Percentiles rank a stretch among this genome's conserved stretches.
phyloP scores from a whole-genome alignment of 2,113 vertebrate genomes.

The Xiphophorus hellerii region DNA sequence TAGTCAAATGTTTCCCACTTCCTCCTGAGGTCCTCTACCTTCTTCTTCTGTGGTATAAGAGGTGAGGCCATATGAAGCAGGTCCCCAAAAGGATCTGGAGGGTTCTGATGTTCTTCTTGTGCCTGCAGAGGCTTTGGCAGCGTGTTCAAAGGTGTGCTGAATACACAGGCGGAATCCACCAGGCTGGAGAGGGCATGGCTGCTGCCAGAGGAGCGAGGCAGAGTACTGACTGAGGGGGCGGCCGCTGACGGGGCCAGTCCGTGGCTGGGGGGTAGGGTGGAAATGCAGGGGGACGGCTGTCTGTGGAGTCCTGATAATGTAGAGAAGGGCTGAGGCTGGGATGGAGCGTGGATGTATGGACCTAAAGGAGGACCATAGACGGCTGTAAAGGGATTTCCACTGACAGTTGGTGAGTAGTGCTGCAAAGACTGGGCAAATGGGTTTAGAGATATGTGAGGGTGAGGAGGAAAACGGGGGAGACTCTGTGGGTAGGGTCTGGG shows the following conservation, averaged over 20 bases:
- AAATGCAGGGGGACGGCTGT: slow-evolving; percentile 76
- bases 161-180: slow-evolving; percentile 63
- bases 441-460: slow-evolving; percentile 82
- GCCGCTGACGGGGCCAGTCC: slow-evolving; percentile 38
- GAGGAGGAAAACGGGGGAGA: slow-evolving; percentile 67
- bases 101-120: slow-evolving; percentile 68
- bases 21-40: slow-evolving; percentile 88
- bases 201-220: slow-evolving; percentile 71
- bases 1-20: slow-evolving; percentile 96
- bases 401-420: slow-evolving; percentile 76
- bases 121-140: slow-evolving; percentile 73
- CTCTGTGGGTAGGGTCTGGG: slow-evolving; percentile 75
- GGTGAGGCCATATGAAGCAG: slow-evolving; percentile 86
- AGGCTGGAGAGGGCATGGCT: slow-evolving; percentile 73
- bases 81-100: slow-evolving; percentile 92
- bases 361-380: slow-evolving; percentile 74
- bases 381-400: slow-evolving; percentile 83
- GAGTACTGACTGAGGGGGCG: slow-evolving; percentile 39
- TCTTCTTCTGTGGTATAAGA: slow-evolving; percentile 79
- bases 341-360: slow-evolving; percentile 75
- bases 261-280: slow-evolving; percentile 61
- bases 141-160: slow-evolving; percentile 61
- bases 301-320: slow-evolving; percentile 85
- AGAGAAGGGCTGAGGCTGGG: slow-evolving; percentile 77
- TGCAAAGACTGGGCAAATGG: slow-evolving; percentile 84